Conservation (phyloP, 2,113 vertebrate genomes). For the Silurus glanis region DNA sequence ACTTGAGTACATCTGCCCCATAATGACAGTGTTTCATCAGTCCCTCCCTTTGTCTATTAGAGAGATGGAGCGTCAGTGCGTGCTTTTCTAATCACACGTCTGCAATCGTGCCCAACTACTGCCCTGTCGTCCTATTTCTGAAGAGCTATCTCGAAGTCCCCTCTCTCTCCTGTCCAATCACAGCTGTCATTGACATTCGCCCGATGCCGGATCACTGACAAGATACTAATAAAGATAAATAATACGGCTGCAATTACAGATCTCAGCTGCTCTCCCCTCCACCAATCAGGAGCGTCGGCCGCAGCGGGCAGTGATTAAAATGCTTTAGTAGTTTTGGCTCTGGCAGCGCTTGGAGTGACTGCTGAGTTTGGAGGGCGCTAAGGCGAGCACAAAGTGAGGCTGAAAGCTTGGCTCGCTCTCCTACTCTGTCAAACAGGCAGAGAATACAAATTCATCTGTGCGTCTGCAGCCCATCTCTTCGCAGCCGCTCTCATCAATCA, state of each 20-base stretch:
- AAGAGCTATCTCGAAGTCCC: slow-evolving; percentile 41
- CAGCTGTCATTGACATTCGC: slow-evolving; percentile 67
- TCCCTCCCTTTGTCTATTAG: background rate
- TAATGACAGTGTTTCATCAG: slow-evolving; percentile 5
- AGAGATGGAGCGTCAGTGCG: slow-evolving; percentile 10
- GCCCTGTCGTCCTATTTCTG: slow-evolving; percentile 36
- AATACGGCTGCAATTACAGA: slow-evolving; percentile 71
- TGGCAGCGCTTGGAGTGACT: slow-evolving; percentile 62
- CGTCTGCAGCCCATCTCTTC: slow-evolving; percentile 70
- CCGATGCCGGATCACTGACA: slow-evolving; percentile 70
- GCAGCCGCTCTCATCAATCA: slow-evolving; percentile 75
- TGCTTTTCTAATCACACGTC: slow-evolving; percentile 40
- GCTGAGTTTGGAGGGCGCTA: slow-evolving; percentile 44
- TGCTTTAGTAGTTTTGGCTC: slow-evolving; percentile 48
- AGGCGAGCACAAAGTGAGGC: slow-evolving; percentile 24
- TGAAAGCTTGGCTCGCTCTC: slow-evolving; percentile 60
- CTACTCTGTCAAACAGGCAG: slow-evolving; percentile 53
- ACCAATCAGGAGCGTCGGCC: slow-evolving; percentile 60
- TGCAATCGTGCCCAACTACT: slow-evolving; percentile 39
- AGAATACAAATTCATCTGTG: slow-evolving; percentile 67
- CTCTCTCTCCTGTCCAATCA: slow-evolving; percentile 36
- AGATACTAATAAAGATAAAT: slow-evolving; percentile 80
- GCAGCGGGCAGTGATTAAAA: slow-evolving; percentile 41
- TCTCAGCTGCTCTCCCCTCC: slow-evolving; percentile 66
- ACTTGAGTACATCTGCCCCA: slow-evolving; percentile 20